A percentile compares a stretch with the other conserved stretches of the same genome.
These are phyloP conservation scores for Apis cerana DNA, from an alignment of 1,140 invertebrate genomes.

Conservation along the genomic window DNA sequence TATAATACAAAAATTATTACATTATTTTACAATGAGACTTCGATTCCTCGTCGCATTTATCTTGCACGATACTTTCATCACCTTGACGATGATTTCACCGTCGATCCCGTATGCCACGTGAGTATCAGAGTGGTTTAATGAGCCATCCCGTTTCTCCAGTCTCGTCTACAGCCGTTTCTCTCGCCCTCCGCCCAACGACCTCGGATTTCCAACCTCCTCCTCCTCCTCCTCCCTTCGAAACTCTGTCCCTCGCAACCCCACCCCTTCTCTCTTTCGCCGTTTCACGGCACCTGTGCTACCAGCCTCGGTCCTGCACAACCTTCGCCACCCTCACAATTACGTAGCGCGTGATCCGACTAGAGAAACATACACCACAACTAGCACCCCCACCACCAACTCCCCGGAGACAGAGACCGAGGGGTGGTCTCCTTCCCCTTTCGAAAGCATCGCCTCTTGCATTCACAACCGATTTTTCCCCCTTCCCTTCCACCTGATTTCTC, in stretches of 20 bases:
- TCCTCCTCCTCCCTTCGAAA: conserved; percentile 34
- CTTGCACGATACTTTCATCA: conserved; percentile 61
- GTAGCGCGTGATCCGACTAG: conserved; percentile 78
- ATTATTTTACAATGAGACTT: neutral
- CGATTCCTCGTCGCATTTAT: conserved; percentile 48
- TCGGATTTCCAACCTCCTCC: conserved; percentile 56
- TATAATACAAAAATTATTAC: no score
- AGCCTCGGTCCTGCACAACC: conserved; percentile 56
- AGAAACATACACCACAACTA: conserved; percentile 74
- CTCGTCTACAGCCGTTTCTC: conserved; percentile 34
- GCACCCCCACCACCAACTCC: conserved; percentile 25
- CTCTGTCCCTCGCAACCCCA: conserved; percentile 23
- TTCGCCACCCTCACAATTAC: conserved; percentile 78
- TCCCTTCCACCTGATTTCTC: neutral
- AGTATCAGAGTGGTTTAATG: conserved; percentile 76
- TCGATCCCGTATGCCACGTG: conserved; percentile 73
- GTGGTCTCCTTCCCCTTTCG: neutral
- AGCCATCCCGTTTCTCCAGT: conserved; percentile 55
- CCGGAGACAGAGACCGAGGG: conserved; percentile 3
- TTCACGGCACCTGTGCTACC: conserved; percentile 44
- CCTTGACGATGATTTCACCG: conserved; percentile 76
- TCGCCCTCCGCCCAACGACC: conserved; percentile 56
- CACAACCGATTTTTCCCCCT: conserved; percentile 5
- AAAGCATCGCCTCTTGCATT: conserved; percentile 34
- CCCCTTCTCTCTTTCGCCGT: conserved; percentile 42